A percentile compares a stretch with the other conserved stretches of the same genome.
phyloP scores from a whole-genome alignment of 1,140 invertebrate genomes.

The Heliothis virescens region DNA sequence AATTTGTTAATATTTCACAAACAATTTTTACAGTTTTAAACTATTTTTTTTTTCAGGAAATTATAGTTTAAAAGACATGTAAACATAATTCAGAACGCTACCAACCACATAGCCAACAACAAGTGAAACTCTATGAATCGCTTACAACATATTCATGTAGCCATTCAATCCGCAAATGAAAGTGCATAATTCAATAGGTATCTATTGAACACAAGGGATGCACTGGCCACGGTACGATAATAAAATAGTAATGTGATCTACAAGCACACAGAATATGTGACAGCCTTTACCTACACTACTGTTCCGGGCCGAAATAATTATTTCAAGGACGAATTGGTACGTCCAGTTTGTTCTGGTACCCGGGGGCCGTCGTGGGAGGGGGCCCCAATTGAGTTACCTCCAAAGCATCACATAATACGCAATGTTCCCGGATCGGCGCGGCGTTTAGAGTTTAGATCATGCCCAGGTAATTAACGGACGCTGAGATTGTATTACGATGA shows the following conservation, averaged over 20 bases:
- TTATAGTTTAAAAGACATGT: too few species aligned
- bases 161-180: not conserved
- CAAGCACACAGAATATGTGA: conserved; percentile 3
- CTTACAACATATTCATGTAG: too few species aligned
- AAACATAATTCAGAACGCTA: too few species aligned
- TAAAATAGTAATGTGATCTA: not conserved
- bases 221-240: not conserved
- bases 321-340: conserved; percentile 4
- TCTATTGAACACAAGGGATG: not conserved
- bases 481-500: not conserved
- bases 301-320: not conserved
- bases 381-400: conserved; percentile 7
- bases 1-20: too few species aligned
- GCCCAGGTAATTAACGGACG: conserved; percentile 2
- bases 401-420: not conserved
- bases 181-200: not conserved
- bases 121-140: too few species aligned
- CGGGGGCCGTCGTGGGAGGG: not conserved
- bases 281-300: not conserved
- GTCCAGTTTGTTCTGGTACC: not conserved
- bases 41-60: too few species aligned
- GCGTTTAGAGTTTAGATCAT: not conserved
- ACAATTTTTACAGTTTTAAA: too few species aligned
- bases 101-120: too few species aligned
- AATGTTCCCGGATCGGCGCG: not conserved